Base-by-base conservation (phyloP, 2,113 vertebrate species). In the Cyrtonyx montezumae region DNA sequence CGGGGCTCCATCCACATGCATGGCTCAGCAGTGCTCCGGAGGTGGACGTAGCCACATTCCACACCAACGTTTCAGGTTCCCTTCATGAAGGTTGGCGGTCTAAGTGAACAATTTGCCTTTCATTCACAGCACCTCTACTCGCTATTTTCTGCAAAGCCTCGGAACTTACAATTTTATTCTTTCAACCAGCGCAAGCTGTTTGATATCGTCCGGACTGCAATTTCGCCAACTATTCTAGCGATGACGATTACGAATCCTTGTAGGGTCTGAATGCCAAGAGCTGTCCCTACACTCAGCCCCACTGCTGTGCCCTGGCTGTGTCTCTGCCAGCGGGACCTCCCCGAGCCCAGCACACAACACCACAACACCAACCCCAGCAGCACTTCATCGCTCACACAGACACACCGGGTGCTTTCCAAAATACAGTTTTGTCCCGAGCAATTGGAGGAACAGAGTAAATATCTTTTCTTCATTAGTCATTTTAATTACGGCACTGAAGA, bases 311-410 rank as follows among this genome's bases (percentile, higher is more conserved):
- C 20, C 10, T 2, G 0, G 8, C 7, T 2, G 1, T 6, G 36
- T 46, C 4, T 20, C 49, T 11, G 55, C 79, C 43, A 6, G 1
- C 10, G 4, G 26, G 11, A 28, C n/a, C 65, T 75, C 0, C 0
- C 26, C 37, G 15, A 5, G 51, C 9, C 48, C 36, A 1, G 43
- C 6, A 1, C 37, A 25, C 5, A 23, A 40, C 67, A 13, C 55
- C 66, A 8, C 21, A 8, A 13, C 25, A 5, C 6, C 70, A 0
- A 9, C 4, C 17, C 0, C 4, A 1, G 0, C 43, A 8, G 32
- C 40, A 2, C 40, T 45, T 28, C 8, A 4, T 1, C 11, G 61
- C 53, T 14, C 8, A 20, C 6, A 10, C 26, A 75, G 83, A 43
- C 12, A n/a, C 49, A 21, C 45, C 21, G 2, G 42, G 49, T 48